phyloP scores from a whole-genome alignment of 2,888 invertebrate species.

The Blastobasis lacticolella region DNA sequence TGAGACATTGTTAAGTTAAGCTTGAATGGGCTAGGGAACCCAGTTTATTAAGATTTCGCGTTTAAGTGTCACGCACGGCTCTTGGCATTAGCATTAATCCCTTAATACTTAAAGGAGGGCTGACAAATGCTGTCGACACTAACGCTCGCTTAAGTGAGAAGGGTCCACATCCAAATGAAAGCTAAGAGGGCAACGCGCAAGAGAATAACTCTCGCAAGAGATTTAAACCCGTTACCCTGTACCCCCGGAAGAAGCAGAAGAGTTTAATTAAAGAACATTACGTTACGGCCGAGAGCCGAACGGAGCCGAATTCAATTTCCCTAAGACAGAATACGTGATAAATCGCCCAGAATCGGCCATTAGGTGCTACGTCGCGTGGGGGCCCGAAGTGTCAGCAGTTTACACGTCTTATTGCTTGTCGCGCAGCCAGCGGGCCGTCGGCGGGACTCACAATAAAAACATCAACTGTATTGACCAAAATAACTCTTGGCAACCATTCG shows the following conservation, averaged over 20 bases:
- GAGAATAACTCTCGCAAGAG: no score
- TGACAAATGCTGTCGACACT: no score
- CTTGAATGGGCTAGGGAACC: no score
- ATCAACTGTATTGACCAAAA: slow-evolving; percentile 71
- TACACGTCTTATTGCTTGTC: slow-evolving; percentile 65
- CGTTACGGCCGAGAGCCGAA: slow-evolving; percentile 36
- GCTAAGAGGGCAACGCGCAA: no score
- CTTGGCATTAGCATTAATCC: no score
- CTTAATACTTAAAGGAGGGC: no score
- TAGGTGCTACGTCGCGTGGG: slow-evolving; percentile 60
- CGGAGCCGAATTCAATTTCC: slow-evolving; percentile 60
- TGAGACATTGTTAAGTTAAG: no score
- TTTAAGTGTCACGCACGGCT: no score
- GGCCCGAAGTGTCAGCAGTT: slow-evolving; percentile 53
- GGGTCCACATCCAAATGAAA: no score
- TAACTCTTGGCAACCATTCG: slow-evolving; percentile 70
- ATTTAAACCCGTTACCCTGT: no score
- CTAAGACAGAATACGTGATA: slow-evolving; percentile 62
- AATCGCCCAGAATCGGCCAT: slow-evolving; percentile 63
- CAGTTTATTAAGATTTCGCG: no score
- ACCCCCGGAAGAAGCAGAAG: slow-evolving; percentile 27
- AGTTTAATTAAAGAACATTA: slow-evolving; percentile 53
- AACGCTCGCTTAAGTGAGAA: no score
- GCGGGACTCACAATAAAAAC: slow-evolving; percentile 68
- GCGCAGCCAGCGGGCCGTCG: slow-evolving; percentile 40